phyloP scores from a whole-genome alignment of 2,888 invertebrate species.

The Diachrysia chrysitis region DNA sequence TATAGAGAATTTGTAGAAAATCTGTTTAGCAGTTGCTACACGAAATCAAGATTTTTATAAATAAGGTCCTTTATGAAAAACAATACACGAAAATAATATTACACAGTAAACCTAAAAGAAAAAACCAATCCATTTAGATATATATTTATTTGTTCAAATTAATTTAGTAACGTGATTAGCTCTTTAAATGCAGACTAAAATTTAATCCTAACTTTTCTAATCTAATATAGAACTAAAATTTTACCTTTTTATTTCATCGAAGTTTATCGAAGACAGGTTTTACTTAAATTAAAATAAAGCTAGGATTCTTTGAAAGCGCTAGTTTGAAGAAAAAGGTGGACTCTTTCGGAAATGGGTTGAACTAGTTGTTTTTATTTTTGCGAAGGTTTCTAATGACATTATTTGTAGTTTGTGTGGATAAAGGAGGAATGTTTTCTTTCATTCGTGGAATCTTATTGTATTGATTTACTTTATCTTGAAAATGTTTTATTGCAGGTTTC shows the following conservation, averaged over 20 bases:
- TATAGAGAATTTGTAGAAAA: no score
- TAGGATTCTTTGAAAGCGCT: slow-evolving; percentile 13
- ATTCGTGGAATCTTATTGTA: not conserved
- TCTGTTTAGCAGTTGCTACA: no score
- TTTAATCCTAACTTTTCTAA: slow-evolving; percentile 3
- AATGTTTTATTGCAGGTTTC: not conserved
- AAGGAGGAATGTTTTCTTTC: not conserved
- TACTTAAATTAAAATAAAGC: slow-evolving; percentile 20
- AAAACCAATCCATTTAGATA: not conserved
- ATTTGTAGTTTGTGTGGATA: slow-evolving; percentile 12
- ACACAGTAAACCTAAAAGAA: not conserved
- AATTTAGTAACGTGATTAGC: not conserved
- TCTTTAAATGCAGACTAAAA: slow-evolving; percentile 3
- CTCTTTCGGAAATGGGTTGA: slow-evolving; percentile 14
- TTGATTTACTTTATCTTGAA: not conserved
- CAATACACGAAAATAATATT: no score
- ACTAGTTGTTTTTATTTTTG: slow-evolving; percentile 13
- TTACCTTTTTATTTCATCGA: not conserved
- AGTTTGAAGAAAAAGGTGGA: slow-evolving; percentile 26
- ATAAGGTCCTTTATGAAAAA: no score
- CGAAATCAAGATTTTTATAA: no score
- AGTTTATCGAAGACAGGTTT: slow-evolving; percentile 16
- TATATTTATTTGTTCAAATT: not conserved
- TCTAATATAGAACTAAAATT: not conserved
- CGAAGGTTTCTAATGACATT: slow-evolving; percentile 10